A percentile compares a stretch with the other conserved stretches of the same genome.
These are phyloP conservation scores for Conistra vaccinii DNA, from an alignment of 2,888 invertebrate species.

Conservation along the genomic window DNA sequence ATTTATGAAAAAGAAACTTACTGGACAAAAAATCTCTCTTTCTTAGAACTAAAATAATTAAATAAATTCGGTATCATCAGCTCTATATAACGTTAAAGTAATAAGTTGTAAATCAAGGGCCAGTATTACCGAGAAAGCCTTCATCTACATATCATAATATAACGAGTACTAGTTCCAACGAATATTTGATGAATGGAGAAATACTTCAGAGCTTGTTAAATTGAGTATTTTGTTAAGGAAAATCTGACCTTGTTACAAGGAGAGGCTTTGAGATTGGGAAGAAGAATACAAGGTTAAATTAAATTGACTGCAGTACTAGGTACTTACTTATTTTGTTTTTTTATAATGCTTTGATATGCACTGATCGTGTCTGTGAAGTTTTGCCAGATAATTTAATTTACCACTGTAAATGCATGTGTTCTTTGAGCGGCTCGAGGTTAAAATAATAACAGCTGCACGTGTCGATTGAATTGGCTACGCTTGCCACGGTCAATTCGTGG, in stretches of 20 bases:
- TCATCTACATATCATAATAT: conserved; percentile 44
- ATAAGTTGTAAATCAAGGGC: conserved; percentile 43
- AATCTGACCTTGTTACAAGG: background rate
- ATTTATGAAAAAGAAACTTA: background rate
- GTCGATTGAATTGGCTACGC: no score
- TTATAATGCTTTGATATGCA: background rate
- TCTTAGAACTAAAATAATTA: background rate
- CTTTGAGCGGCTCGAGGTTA: no score
- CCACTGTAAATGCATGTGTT: no score
- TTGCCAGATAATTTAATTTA: no score
- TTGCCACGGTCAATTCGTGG: no score
- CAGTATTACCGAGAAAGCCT: conserved; percentile 20
- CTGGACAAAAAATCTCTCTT: background rate
- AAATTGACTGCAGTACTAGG: no score
- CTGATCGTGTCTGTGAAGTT: no score
- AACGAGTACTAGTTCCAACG: background rate
- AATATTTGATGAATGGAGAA: conserved; percentile 39
- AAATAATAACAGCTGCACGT: no score
- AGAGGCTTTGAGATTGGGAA: no score
- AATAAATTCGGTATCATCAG: conserved; percentile 32
- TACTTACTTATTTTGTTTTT: no score
- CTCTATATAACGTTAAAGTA: conserved; percentile 21
- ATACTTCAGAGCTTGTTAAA: background rate
- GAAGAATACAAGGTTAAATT: no score
- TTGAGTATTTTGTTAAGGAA: conserved; percentile 3